Evolutionary conservation across 2,888 invertebrate genomes (phyloP).

Genomic region (Napeogenes sylphis): DNA sequence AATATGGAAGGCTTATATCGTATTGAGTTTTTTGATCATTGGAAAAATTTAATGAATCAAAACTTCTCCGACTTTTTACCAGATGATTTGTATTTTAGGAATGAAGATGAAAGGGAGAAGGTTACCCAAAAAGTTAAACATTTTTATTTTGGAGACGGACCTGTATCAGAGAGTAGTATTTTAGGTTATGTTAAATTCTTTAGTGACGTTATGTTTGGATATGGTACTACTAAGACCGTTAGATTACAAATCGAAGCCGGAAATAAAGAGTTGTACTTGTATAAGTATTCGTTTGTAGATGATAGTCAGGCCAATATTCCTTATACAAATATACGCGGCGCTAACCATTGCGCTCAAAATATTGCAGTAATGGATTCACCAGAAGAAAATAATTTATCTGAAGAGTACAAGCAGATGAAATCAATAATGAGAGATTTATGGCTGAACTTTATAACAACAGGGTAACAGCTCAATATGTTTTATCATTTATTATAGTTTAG

Average conservation of each 20-base stretch:
- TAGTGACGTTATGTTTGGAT: conserved; percentile 50
- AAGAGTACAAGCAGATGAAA: conserved; percentile 31
- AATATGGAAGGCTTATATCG: conserved; percentile 39
- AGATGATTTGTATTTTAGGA: conserved; percentile 41
- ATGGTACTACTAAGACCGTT: conserved; percentile 37
- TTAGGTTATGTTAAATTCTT: conserved; percentile 43
- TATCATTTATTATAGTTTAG: background rate
- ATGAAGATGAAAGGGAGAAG: conserved; percentile 37
- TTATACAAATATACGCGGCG: conserved; percentile 32
- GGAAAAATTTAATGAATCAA: conserved; percentile 42
- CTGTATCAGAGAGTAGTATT: conserved; percentile 35
- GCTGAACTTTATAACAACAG: conserved; percentile 34
- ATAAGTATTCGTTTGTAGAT: conserved; percentile 46
- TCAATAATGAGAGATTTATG: conserved; percentile 32
- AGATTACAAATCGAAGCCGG: conserved; percentile 42
- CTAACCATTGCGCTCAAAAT: conserved; percentile 41
- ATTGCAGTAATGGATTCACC: conserved; percentile 34
- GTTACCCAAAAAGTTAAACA: conserved; percentile 39
- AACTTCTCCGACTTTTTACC: conserved; percentile 50
- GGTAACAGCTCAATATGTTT: conserved; percentile 22
- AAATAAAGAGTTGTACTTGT: conserved; percentile 46
- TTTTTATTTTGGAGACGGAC: conserved; percentile 39
- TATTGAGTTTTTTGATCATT: conserved; percentile 31
- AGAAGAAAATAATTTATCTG: conserved; percentile 27
- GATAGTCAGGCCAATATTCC: conserved; percentile 35